Conservation (phyloP, 2,113 vertebrate genomes). For the Gasterosteus aculeatus region DNA sequence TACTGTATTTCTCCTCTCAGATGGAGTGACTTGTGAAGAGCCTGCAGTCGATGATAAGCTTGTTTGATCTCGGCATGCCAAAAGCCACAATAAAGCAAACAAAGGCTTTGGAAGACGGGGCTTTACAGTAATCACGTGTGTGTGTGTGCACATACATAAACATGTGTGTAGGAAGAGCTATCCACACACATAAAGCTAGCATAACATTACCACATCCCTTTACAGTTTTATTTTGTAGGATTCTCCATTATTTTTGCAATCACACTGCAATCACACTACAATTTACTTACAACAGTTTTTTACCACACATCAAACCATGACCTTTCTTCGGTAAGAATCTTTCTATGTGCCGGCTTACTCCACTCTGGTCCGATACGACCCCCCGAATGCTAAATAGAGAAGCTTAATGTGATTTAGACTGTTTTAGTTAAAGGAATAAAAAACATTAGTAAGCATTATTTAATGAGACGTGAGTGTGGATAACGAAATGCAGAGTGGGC, state of each 20-base stretch:
- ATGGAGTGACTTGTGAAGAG: constrained; percentile 56
- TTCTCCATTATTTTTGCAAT: background rate
- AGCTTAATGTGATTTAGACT: constrained; percentile 47
- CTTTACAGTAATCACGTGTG: constrained; percentile 36
- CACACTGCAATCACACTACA: background rate
- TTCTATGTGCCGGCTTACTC: constrained; percentile 8
- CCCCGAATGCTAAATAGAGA: constrained; percentile 38
- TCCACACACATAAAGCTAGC: background rate
- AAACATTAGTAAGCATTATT: constrained; percentile 61
- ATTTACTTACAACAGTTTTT: background rate
- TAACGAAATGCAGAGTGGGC: constrained; percentile 64
- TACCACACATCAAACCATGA: background rate
- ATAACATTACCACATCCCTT: background rate
- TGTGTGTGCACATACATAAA: constrained; percentile 20
- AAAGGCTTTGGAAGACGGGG: constrained; percentile 44
- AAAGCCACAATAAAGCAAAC: constrained; percentile 68
- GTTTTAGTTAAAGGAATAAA: constrained; percentile 1
- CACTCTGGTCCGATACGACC: constrained; percentile 19
- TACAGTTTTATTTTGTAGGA: background rate
- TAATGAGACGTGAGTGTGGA: constrained; percentile 69
- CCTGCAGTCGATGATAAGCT: constrained; percentile 60
- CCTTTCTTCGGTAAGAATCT: constrained; percentile 12
- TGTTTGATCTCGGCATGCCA: constrained; percentile 59
- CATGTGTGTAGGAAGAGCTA: constrained; percentile 16
- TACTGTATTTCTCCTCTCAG: constrained; percentile 17